phyloP scores from a whole-genome alignment of 2,113 vertebrate genomes.

The Potamarius usumacintae region DNA sequence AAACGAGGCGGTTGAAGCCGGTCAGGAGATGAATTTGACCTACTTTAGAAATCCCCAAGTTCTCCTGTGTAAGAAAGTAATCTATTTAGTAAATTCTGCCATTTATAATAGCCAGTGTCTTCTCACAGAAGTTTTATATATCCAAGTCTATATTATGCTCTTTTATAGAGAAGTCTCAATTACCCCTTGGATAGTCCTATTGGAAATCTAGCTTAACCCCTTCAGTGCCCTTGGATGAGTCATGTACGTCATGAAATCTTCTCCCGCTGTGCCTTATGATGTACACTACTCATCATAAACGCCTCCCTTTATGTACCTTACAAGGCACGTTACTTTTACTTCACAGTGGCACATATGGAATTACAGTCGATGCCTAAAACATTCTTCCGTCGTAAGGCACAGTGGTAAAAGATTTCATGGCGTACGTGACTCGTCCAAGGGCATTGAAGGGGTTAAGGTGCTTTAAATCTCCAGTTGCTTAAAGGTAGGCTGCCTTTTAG shows the following conservation, averaged over 20 bases:
- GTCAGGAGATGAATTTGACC: constrained; percentile 26
- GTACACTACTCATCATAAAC: too few species aligned
- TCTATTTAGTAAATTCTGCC: neutral
- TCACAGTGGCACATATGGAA: too few species aligned
- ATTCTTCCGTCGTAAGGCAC: too few species aligned
- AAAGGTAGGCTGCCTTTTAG: neutral
- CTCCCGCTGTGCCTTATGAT: too few species aligned
- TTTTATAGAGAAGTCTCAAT: neutral
- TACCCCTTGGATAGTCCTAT: neutral
- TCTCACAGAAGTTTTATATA: neutral
- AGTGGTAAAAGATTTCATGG: too few species aligned
- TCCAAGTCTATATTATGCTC: neutral
- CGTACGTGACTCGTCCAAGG: too few species aligned
- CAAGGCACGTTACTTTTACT: too few species aligned
- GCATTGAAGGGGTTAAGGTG: neutral
- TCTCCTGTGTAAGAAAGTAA: neutral
- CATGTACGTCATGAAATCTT: too few species aligned
- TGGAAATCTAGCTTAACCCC: neutral
- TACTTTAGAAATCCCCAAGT: neutral
- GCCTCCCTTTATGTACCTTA: too few species aligned
- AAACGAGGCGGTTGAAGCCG: constrained; percentile 23
- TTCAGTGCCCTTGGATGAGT: too few species aligned
- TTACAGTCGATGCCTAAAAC: too few species aligned
- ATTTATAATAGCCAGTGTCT: neutral
- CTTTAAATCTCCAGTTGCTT: neutral